Percentiles rank a stretch among this genome's conserved stretches.
phyloP scores from a whole-genome alignment of 92 coral and sea anemone genomes.

The Parazoanthus darwini region DNA sequence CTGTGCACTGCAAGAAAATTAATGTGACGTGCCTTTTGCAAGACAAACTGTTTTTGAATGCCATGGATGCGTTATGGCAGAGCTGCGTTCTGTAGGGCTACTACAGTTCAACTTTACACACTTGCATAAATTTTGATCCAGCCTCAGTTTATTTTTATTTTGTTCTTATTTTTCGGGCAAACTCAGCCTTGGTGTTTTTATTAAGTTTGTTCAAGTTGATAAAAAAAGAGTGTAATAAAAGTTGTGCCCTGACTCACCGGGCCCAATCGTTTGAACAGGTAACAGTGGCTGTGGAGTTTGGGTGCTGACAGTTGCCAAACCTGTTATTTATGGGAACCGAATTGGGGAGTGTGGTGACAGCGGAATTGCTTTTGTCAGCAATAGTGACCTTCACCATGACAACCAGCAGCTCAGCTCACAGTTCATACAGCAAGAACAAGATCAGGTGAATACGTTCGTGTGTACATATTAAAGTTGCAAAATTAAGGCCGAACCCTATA shows the following conservation, averaged over 20 bases:
- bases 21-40: too few relatives aligned
- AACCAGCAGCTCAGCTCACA: slow-evolving; percentile 96
- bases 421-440: slow-evolving; percentile 90
- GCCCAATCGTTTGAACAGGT: slow-evolving; percentile 40
- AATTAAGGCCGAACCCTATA: not conserved
- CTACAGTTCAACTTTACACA: too few relatives aligned
- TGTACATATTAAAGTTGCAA: not conserved
- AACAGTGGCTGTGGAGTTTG: slow-evolving; percentile 98
- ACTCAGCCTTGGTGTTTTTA: too few relatives aligned
- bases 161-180: too few relatives aligned
- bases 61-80: too few relatives aligned
- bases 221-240: not conserved
- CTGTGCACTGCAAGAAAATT: too few relatives aligned
- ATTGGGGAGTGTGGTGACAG: slow-evolving; percentile 93
- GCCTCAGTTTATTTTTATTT: too few relatives aligned
- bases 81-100: too few relatives aligned
- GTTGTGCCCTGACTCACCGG: not conserved
- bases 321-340: slow-evolving; percentile 87
- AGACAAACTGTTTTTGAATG: too few relatives aligned
- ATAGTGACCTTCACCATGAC: slow-evolving; percentile 86
- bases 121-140: too few relatives aligned
- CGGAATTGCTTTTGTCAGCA: slow-evolving; percentile 92
- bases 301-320: slow-evolving; percentile 89
- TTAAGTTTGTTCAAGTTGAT: too few relatives aligned
- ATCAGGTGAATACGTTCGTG: slow-evolving; percentile 62